A percentile compares a stretch with the other conserved stretches of the same genome.
phyloP scores from a whole-genome alignment of 2,113 vertebrate genomes.

The Neodontobutis hainanensis region DNA sequence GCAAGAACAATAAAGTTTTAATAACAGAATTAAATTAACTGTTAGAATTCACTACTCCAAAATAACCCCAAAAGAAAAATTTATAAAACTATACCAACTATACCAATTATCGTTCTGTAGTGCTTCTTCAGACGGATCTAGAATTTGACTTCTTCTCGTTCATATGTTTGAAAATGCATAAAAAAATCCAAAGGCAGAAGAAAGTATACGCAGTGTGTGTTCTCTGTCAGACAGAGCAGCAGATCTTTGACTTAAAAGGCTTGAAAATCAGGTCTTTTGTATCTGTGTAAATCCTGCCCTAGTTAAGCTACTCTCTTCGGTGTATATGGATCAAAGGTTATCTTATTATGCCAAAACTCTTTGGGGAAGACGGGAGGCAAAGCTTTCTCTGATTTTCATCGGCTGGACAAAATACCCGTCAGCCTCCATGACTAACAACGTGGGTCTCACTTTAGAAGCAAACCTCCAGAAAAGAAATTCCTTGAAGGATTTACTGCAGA shows the following conservation, averaged over 20 bases:
- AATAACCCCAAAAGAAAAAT: too few species aligned
- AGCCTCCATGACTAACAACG: conserved; percentile 39
- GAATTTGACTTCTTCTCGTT: not conserved
- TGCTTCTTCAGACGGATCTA: not conserved
- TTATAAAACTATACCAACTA: too few species aligned
- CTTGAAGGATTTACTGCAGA: conserved; percentile 4
- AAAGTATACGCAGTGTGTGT: conserved; percentile 19
- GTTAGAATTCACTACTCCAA: too few species aligned
- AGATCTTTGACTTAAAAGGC: conserved; percentile 47
- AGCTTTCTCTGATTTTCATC: conserved; percentile 33
- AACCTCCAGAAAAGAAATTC: not conserved
- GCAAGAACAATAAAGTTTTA: too few species aligned
- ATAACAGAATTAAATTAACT: too few species aligned
- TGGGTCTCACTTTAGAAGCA: conserved; percentile 32
- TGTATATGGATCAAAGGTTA: conserved; percentile 54
- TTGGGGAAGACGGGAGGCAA: conserved; percentile 23
- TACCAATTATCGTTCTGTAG: too few species aligned
- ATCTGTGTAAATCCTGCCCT: conserved; percentile 47
- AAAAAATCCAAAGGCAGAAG: not conserved
- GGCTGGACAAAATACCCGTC: conserved; percentile 43
- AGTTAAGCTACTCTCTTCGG: conserved; percentile 48
- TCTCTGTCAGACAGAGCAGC: conserved; percentile 26
- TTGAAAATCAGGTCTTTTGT: conserved; percentile 51
- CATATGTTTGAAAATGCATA: conserved; percentile 3
- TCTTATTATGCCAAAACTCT: conserved; percentile 43